Evolutionary conservation across 2,888 invertebrate genomes (phyloP).

Genomic region (Drosophila neonasuta): DNA sequence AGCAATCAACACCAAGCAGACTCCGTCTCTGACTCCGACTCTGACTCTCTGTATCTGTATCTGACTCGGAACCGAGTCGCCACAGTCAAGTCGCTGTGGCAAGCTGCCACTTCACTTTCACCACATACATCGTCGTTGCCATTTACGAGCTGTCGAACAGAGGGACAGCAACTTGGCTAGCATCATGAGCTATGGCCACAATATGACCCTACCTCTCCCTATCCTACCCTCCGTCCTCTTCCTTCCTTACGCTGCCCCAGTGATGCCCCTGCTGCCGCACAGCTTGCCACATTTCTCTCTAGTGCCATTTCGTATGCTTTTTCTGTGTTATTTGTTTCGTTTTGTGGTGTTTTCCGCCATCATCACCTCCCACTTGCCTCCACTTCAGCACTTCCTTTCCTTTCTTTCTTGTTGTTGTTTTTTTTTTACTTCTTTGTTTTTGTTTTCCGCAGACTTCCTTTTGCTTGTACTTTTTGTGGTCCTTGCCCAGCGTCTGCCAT

Average conservation of each 20-base stretch:
- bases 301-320: constrained; percentile 76
- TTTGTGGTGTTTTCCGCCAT: constrained; percentile 41
- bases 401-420: constrained; percentile 4
- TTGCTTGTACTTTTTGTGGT: constrained; percentile 62
- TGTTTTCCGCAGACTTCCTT: constrained; percentile 55
- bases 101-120: constrained; percentile 59
- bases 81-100: constrained; percentile 19
- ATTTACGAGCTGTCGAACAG: constrained; percentile 76
- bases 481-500: constrained; percentile 50
- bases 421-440: constrained; percentile 26
- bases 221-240: constrained; percentile 3
- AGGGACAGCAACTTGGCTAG: constrained; percentile 32
- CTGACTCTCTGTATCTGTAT: not conserved
- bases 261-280: constrained; percentile 1
- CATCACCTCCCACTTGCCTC: constrained; percentile 1
- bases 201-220: constrained; percentile 36
- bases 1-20: constrained; percentile 81
- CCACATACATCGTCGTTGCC: constrained; percentile 60
- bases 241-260: not conserved
- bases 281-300: constrained; percentile 69
- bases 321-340: constrained; percentile 75
- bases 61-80: constrained; percentile 7
- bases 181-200: constrained; percentile 69
- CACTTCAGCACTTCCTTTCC: constrained; percentile 25
- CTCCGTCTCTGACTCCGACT: constrained; percentile 16